Conservation (phyloP, 2,888 invertebrate species). For the Diarsia rubi region DNA sequence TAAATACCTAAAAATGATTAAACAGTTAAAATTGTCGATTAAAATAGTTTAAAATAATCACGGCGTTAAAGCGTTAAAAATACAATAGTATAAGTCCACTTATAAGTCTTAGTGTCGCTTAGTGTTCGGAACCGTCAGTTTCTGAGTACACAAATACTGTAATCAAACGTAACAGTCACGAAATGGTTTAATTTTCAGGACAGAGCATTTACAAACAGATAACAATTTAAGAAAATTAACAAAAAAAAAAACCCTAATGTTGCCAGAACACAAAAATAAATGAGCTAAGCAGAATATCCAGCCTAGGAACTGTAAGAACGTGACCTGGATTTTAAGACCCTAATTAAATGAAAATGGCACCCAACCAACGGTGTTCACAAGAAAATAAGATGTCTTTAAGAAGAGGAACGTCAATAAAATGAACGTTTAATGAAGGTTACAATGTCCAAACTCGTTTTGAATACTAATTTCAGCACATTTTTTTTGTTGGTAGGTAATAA, state of each 20-base stretch:
- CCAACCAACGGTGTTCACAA: not conserved
- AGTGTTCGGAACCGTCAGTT: too few relatives aligned
- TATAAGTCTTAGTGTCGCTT: not conserved
- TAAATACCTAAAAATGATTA: not conserved
- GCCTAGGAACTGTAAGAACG: conserved; percentile 29
- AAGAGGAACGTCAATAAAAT: conserved; percentile 5
- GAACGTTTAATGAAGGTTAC: conserved; percentile 36
- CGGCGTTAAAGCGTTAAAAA: not conserved
- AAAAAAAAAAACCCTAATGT: conserved; percentile 25
- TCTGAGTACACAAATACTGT: not conserved
- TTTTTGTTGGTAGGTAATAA: not conserved
- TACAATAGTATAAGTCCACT: not conserved
- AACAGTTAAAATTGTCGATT: not conserved
- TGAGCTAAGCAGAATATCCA: conserved; percentile 10
- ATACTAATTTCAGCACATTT: conserved; percentile 29
- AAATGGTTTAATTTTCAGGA: not conserved
- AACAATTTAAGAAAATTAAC: not conserved
- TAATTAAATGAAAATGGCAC: conserved; percentile 11
- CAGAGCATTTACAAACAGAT: not conserved
- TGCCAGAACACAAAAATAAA: conserved; percentile 30
- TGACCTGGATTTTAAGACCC: conserved; percentile 39
- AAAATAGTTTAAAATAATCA: too few relatives aligned
- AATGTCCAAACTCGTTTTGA: conserved; percentile 19
- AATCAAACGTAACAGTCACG: not conserved
- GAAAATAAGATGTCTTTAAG: conserved; percentile 30